phyloP scores from a whole-genome alignment of 2,113 vertebrate species.

The Chelonoidis abingdonii region DNA sequence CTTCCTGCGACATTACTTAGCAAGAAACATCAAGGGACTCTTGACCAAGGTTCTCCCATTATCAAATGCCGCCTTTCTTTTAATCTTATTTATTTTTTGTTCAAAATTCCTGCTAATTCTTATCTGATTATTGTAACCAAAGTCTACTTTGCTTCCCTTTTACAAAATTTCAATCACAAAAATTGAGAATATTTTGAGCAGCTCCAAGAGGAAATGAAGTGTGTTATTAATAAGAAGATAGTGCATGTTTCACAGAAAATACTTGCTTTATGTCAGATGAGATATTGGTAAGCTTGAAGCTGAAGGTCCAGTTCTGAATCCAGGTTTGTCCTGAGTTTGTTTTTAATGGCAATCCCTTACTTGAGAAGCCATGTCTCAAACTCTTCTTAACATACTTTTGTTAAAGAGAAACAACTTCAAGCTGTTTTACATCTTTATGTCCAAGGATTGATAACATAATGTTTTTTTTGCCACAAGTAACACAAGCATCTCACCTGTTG shows the following conservation, averaged over 20 bases:
- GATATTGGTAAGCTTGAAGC: not conserved
- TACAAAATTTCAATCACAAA: not conserved
- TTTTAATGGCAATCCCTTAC: not conserved
- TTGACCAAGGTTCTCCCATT: not conserved
- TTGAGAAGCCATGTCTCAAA: not conserved
- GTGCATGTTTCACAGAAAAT: not conserved
- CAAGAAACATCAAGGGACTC: not conserved
- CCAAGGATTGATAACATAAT: not conserved
- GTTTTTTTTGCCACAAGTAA: not conserved
- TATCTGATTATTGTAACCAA: not conserved
- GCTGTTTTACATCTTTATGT: not conserved
- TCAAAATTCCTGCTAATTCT: not conserved
- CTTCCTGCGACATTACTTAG: not conserved
- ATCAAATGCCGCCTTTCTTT: not conserved
- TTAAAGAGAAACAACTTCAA: not conserved
- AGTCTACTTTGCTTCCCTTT: not conserved
- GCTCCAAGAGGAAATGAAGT: not conserved
- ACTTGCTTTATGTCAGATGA: not conserved
- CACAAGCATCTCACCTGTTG: not conserved
- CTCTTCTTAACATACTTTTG: not conserved
- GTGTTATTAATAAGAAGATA: not conserved
- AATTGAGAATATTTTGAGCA: not conserved
- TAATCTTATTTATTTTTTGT: not conserved
- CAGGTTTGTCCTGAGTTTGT: not conserved
- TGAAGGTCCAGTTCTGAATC: not conserved